Conservation (phyloP, 2,888 invertebrate genomes). For the Mesoligia furuncula region DNA sequence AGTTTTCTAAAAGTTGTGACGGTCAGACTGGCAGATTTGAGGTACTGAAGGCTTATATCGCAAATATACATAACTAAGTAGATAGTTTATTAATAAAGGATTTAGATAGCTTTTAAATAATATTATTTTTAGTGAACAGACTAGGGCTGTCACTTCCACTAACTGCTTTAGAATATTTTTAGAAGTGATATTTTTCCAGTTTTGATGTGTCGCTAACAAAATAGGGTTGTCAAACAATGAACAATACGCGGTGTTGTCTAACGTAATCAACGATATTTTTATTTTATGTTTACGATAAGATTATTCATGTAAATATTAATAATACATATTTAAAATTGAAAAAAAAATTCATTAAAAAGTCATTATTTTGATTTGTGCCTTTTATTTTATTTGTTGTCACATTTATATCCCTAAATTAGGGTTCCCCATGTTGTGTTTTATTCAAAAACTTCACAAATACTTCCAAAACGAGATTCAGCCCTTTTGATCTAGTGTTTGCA, state of each 20-base stretch:
- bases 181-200: conserved; percentile 2
- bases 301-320: conserved; percentile 75
- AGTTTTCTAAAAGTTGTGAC: not conserved
- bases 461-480: not conserved
- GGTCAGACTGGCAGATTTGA: not conserved
- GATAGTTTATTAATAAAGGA: conserved; percentile 28
- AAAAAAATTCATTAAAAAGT: conserved; percentile 63
- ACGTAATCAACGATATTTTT: conserved; percentile 70
- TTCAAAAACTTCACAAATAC: not conserved
- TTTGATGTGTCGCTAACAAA: conserved; percentile 39
- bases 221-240: conserved; percentile 62
- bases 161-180: conserved; percentile 15
- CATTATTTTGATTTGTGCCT: conserved; percentile 64
- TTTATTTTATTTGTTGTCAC: conserved; percentile 35
- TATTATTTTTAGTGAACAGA: conserved; percentile 7
- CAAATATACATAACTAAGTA: conserved; percentile 15
- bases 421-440: not conserved
- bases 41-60: not conserved
- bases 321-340: conserved; percentile 74
- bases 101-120: conserved; percentile 20
- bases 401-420: not conserved
- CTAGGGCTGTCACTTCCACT: not conserved
- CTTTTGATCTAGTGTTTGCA: too few relatives aligned
- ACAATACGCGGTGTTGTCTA: conserved; percentile 70
- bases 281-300: conserved; percentile 69